A percentile compares a stretch with the other conserved stretches of the same genome.
phyloP scores from a whole-genome alignment of 37 sponge, comb jelly and placozoan species.

The Tethya wilhelma region DNA sequence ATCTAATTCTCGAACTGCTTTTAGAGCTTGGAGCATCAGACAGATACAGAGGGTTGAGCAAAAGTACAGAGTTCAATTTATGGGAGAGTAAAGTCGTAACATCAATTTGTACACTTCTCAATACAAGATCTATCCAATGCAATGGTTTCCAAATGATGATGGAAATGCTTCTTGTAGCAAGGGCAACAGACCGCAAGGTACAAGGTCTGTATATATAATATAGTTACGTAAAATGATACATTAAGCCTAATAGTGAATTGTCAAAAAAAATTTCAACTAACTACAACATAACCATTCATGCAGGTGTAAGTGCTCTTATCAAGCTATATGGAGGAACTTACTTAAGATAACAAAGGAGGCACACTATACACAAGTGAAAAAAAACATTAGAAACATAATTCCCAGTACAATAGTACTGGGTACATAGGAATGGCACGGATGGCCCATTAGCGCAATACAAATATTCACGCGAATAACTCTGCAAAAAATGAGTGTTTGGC shows the following conservation, averaged over 20 bases:
- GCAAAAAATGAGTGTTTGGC: too few relatives aligned
- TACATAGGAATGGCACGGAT: too few relatives aligned
- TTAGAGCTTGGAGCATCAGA: background rate
- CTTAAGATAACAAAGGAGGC: background rate
- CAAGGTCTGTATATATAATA: too few relatives aligned
- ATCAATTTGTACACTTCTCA: conserved; percentile 4
- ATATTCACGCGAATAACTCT: too few relatives aligned
- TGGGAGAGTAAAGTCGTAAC: background rate
- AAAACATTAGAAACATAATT: too few relatives aligned
- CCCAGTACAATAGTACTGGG: too few relatives aligned
- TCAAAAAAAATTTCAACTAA: too few relatives aligned
- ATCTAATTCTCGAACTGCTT: background rate
- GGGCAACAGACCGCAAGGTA: conserved; percentile 23
- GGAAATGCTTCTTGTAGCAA: conserved; percentile 17
- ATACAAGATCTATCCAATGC: conserved; percentile 1
- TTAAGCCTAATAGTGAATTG: too few relatives aligned
- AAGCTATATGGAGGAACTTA: background rate
- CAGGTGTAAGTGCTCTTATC: background rate
- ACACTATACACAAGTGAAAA: background rate
- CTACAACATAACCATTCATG: background rate
- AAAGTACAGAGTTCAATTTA: background rate
- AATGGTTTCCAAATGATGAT: conserved; percentile 23
- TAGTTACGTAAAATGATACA: too few relatives aligned
- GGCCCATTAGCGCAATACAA: too few relatives aligned
- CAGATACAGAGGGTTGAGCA: background rate